Evolutionary conservation across 2,113 vertebrate species (phyloP).

Genomic region (Neomonachus schauinslandi): DNA sequence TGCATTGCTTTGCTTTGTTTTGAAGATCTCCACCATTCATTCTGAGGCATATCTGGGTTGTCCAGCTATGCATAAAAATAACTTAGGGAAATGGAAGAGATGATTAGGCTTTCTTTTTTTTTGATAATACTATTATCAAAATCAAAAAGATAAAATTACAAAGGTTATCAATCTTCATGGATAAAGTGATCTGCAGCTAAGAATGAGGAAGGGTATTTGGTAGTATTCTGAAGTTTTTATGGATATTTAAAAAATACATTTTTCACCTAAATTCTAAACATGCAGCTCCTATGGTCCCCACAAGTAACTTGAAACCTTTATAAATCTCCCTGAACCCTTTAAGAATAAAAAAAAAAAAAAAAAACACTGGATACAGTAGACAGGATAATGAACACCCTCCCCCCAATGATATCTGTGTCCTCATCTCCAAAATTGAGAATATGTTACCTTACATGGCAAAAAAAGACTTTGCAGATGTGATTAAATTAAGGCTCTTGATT

Average conservation of each 20-base stretch:
- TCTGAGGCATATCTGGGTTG: neutral
- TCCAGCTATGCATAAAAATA: neutral
- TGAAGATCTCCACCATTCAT: neutral
- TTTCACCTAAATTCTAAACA: constrained; percentile 24
- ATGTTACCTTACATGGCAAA: neutral
- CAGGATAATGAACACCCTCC: neutral
- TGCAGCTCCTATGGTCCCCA: neutral
- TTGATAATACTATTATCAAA: neutral
- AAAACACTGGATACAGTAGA: neutral
- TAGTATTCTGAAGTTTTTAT: neutral
- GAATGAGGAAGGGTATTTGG: neutral
- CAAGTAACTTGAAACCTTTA: neutral
- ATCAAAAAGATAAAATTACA: neutral
- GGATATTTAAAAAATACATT: neutral
- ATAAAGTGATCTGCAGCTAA: neutral
- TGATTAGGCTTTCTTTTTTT: neutral
- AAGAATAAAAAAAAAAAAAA: neutral
- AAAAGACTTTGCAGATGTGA: neutral
- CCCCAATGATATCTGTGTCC: neutral
- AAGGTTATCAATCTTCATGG: neutral
- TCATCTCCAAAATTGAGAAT: neutral
- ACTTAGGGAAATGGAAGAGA: neutral
- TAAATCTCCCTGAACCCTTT: neutral
- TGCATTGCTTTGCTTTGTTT: neutral
- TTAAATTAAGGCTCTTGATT: neutral